A percentile compares a stretch with the other conserved stretches of the same genome.
phyloP scores from a whole-genome alignment of 2,797 vertebrate species.

The Mormyrops boulengeri region DNA sequence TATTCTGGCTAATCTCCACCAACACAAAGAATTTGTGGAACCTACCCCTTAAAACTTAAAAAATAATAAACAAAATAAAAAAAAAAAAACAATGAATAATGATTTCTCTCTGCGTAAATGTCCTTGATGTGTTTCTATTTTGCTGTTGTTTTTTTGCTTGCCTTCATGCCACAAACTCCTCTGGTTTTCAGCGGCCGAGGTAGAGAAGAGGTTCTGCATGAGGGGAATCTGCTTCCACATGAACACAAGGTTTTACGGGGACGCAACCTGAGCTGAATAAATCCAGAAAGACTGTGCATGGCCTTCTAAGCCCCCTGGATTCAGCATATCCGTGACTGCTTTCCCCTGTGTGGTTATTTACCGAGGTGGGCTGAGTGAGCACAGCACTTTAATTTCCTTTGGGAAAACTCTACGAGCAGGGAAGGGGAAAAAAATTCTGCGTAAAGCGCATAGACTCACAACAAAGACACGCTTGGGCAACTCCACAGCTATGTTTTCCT shows the following conservation, averaged over 20 bases:
- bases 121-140: conserved; percentile 20
- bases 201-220: conserved; percentile 11
- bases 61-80: conserved; percentile 30
- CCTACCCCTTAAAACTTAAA: conserved; percentile 29
- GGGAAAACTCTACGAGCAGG: conserved; percentile 28
- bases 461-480: not conserved
- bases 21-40: conserved; percentile 50
- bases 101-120: conserved; percentile 34
- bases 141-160: not conserved
- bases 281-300: conserved; percentile 29
- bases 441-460: not conserved
- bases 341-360: conserved; percentile 42
- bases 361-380: conserved; percentile 38
- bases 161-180: not conserved
- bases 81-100: not conserved
- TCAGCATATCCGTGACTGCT: conserved; percentile 9
- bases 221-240: not conserved
- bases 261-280: not conserved
- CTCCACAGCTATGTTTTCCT: not conserved
- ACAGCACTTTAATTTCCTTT: conserved; percentile 50
- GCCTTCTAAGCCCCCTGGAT: conserved; percentile 21
- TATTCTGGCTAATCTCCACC: conserved; percentile 39
- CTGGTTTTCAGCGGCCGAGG: not conserved
- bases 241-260: not conserved
- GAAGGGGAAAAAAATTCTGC: not conserved